Percentiles rank a stretch among this genome's conserved stretches.
Evolutionary conservation across 2,113 vertebrate genomes (phyloP).

Genomic region (Sander lucioperca): DNA sequence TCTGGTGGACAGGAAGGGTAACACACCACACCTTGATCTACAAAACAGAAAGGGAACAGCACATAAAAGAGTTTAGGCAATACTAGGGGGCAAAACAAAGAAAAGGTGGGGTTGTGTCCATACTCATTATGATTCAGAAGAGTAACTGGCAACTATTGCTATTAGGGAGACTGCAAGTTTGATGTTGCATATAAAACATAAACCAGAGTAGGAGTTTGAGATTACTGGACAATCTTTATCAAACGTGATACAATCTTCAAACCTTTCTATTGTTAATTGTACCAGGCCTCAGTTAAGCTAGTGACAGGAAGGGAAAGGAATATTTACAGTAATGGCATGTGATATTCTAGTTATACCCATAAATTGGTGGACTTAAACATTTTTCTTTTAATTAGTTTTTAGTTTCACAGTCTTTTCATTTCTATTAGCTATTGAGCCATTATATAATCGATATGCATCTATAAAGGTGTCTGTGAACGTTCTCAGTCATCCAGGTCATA

Average conservation of each 20-base stretch:
- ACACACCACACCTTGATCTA: neutral
- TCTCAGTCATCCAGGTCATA: too few species aligned
- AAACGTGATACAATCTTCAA: neutral
- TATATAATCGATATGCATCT: neutral
- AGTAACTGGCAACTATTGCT: neutral
- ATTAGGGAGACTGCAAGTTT: neutral
- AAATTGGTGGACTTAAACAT: neutral
- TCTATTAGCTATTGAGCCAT: neutral
- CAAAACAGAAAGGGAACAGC: neutral
- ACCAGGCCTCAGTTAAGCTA: neutral
- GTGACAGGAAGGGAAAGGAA: neutral
- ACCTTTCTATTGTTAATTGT: neutral
- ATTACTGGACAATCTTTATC: neutral
- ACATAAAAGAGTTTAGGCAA: neutral
- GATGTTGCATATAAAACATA: neutral
- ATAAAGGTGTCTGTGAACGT: too few species aligned
- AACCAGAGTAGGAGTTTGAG: neutral
- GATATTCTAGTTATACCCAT: neutral
- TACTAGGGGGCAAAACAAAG: neutral
- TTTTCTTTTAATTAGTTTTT: neutral
- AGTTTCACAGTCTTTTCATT: neutral
- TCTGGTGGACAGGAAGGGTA: constrained; percentile 49
- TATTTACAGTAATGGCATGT: neutral
- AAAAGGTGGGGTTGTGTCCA: neutral
- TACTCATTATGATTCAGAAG: neutral